Conservation (phyloP, 2,888 invertebrate species). For the Nasonovia ribisnigri region DNA sequence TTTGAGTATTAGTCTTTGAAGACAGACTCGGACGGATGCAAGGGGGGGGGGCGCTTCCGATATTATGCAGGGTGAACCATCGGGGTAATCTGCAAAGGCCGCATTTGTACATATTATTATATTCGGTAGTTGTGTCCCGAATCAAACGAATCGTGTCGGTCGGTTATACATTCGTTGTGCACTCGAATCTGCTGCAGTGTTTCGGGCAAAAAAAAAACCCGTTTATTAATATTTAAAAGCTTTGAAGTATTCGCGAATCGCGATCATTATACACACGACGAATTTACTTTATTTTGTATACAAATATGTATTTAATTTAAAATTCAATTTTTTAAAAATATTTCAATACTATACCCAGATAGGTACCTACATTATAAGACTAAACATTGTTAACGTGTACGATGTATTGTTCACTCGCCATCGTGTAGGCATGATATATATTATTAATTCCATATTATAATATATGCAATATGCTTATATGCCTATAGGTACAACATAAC, state of each 20-base stretch:
- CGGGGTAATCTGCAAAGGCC: not conserved
- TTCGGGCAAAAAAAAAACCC: not conserved
- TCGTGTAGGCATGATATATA: too few species aligned
- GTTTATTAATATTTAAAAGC: not conserved
- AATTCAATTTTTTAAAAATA: too few species aligned
- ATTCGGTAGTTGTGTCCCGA: not conserved
- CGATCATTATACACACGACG: not conserved
- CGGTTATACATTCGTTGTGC: not conserved
- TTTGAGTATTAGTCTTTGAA: not conserved
- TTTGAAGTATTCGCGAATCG: not conserved
- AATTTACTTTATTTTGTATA: not conserved
- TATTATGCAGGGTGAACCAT: not conserved
- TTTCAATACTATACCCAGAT: too few species aligned
- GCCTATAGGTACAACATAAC: not conserved
- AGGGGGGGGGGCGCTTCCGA: not conserved
- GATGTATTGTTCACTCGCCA: too few species aligned
- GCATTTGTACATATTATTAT: not conserved
- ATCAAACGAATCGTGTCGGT: not conserved
- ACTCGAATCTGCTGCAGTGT: not conserved
- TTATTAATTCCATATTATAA: too few species aligned
- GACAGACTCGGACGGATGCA: not conserved
- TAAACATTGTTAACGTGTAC: too few species aligned
- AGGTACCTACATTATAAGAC: too few species aligned
- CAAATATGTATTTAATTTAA: not conserved
- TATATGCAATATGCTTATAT: too few species aligned